phyloP scores from a whole-genome alignment of 1,140 invertebrate species.

The Colletes gigas region DNA sequence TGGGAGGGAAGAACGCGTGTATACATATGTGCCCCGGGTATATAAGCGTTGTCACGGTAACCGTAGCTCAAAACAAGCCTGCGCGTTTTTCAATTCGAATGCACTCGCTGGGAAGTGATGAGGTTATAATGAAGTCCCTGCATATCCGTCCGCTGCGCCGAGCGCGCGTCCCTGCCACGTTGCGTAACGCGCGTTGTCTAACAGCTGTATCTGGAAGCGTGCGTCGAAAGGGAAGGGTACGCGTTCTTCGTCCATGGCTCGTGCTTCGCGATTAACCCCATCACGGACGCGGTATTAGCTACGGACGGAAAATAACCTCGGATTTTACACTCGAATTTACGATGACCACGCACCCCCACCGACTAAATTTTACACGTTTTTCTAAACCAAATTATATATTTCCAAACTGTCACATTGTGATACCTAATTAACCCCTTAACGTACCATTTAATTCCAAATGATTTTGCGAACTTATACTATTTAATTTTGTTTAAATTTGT shows the following conservation, averaged over 20 bases:
- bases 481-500: no score
- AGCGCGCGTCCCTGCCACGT: constrained; percentile 16
- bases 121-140: constrained; percentile 68
- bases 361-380: no score
- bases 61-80: constrained; percentile 68
- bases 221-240: background rate
- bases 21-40: constrained; percentile 10
- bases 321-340: no score
- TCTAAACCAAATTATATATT: no score
- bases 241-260: background rate
- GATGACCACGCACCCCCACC: no score
- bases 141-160: constrained; percentile 30
- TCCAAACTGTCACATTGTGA: no score
- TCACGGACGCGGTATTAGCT: no score
- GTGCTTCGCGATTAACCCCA: no score
- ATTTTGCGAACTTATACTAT: no score
- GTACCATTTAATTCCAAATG: no score
- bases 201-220: background rate
- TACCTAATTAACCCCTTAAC: no score
- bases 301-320: no score
- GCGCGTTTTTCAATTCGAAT: constrained; percentile 70
- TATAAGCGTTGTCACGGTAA: constrained; percentile 68
- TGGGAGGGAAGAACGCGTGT: constrained; percentile 17
- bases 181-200: constrained; percentile 57
- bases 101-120: constrained; percentile 67